Percentiles rank a stretch among this genome's conserved stretches.
Evolutionary conservation across 2,797 vertebrate species (phyloP).

Genomic region (Gallirallus australis): DNA sequence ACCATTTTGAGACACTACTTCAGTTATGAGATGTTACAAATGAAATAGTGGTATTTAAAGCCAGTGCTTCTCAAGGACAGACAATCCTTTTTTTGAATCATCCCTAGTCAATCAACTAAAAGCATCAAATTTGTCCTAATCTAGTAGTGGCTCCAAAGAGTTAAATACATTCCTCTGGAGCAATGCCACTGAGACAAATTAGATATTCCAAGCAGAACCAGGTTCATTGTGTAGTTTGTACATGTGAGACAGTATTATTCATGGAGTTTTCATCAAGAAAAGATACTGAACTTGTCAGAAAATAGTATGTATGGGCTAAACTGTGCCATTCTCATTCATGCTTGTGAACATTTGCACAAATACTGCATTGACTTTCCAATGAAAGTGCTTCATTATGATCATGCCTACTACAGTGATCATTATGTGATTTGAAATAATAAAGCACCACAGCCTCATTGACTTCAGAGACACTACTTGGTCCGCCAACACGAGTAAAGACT

Average conservation of each 20-base stretch:
- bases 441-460: conserved; percentile 32
- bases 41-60: neutral
- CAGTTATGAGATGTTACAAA: neutral
- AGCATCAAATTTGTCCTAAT: neutral
- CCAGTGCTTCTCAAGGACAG: conserved; percentile 10
- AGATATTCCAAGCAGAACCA: conserved; percentile 47
- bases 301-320: conserved; percentile 30
- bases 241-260: conserved; percentile 37
- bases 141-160: conserved; percentile 9
- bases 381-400: conserved; percentile 56
- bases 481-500: conserved; percentile 43
- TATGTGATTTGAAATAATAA: conserved; percentile 58
- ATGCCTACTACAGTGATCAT: conserved; percentile 57
- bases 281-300: conserved; percentile 46
- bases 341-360: conserved; percentile 57
- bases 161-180: conserved; percentile 38
- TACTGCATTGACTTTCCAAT: conserved; percentile 41
- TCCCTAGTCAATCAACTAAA: neutral
- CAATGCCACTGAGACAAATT: conserved; percentile 33
- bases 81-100: conserved; percentile 13
- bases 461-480: conserved; percentile 39
- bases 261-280: conserved; percentile 30
- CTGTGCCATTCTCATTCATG: conserved; percentile 46
- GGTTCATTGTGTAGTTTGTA: conserved; percentile 48
- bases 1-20: neutral